These are phyloP conservation scores for Zosterops japonicus DNA, from an alignment of 2,113 vertebrate genomes.

Conservation along the genomic window DNA sequence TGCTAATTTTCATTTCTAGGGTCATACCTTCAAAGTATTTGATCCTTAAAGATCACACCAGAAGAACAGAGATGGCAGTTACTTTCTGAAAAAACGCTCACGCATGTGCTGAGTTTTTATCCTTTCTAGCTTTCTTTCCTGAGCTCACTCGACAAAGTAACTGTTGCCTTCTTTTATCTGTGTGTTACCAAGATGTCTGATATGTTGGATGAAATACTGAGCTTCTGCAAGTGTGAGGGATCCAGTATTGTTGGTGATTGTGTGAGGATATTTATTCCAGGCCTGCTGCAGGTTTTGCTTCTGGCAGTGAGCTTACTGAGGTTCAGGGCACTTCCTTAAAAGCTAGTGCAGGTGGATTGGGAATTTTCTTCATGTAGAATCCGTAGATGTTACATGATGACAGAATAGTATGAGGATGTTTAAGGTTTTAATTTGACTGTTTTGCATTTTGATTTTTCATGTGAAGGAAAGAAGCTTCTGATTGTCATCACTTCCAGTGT, in stretches of 20 bases:
- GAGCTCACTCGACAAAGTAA: background rate
- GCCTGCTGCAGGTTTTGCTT: background rate
- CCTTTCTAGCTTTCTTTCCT: background rate
- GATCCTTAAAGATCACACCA: background rate
- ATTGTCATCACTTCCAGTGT: background rate
- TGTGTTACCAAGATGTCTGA: background rate
- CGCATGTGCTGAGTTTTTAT: background rate
- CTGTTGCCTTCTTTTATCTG: background rate
- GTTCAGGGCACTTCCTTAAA: background rate
- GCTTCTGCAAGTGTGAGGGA: background rate
- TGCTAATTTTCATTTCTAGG: background rate
- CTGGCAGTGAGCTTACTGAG: background rate
- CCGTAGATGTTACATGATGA: background rate
- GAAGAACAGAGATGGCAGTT: background rate
- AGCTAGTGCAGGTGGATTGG: background rate
- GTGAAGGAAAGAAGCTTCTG: background rate
- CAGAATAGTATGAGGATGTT: background rate
- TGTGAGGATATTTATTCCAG: background rate
- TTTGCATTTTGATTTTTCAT: background rate
- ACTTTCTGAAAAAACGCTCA: background rate
- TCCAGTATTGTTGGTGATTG: background rate
- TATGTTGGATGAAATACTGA: background rate
- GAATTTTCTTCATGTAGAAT: background rate
- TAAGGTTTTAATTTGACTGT: background rate
- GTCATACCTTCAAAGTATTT: background rate